These are phyloP conservation scores for Harpalus rufipes DNA, from an alignment of 2,888 invertebrate genomes.

Conservation along the genomic window DNA sequence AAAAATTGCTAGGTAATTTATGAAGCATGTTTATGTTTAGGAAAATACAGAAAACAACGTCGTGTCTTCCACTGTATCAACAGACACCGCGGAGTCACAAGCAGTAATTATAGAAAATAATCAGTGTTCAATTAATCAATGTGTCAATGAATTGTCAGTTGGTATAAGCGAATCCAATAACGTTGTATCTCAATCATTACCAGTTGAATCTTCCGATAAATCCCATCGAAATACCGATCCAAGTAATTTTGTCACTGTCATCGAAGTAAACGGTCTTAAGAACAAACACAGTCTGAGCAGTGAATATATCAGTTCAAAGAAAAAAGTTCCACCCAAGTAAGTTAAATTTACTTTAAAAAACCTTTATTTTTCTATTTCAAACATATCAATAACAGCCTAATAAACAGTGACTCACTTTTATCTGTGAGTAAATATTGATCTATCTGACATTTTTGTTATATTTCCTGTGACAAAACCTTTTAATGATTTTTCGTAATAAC, in stretches of 20 bases:
- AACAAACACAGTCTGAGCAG: slow-evolving; percentile 68
- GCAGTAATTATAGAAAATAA: slow-evolving; percentile 56
- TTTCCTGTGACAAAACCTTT: slow-evolving; percentile 24
- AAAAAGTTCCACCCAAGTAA: slow-evolving; percentile 74
- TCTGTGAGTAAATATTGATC: slow-evolving; percentile 47
- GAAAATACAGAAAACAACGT: slow-evolving; percentile 56
- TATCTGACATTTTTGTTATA: slow-evolving; percentile 3
- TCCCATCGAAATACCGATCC: slow-evolving; percentile 76
- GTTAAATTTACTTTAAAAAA: slow-evolving; percentile 60
- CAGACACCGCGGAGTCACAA: slow-evolving; percentile 49
- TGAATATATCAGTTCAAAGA: slow-evolving; percentile 68
- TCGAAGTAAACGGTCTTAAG: slow-evolving; percentile 91
- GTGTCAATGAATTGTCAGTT: slow-evolving; percentile 84
- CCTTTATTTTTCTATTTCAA: not conserved
- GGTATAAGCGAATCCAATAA: slow-evolving; percentile 69
- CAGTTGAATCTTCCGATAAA: slow-evolving; percentile 68
- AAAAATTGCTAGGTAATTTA: slow-evolving; percentile 29
- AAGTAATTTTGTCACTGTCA: slow-evolving; percentile 90
- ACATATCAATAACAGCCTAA: slow-evolving; percentile 12
- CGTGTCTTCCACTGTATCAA: slow-evolving; percentile 19
- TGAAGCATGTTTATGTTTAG: slow-evolving; percentile 28
- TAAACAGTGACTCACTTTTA: slow-evolving; percentile 58
- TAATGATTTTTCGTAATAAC: too few relatives aligned
- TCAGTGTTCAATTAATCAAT: slow-evolving; percentile 80
- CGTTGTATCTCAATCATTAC: slow-evolving; percentile 68